Base-by-base conservation (phyloP, 2,113 vertebrate species). In the Entelurus aequoreus region DNA sequence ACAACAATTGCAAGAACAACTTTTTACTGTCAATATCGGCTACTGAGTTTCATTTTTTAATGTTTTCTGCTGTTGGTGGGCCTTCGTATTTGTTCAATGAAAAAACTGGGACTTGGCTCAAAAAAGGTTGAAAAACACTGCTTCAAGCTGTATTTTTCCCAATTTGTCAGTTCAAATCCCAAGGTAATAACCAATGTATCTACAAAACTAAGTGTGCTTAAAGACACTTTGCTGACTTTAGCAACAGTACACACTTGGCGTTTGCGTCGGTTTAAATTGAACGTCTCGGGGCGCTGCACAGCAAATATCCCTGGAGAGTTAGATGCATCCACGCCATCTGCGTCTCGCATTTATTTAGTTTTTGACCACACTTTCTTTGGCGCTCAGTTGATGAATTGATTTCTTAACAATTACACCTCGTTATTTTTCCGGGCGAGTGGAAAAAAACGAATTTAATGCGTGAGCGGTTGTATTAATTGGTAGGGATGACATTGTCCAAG, bases 361-460 rank as follows among this genome's bases (percentile, higher is more conserved):
- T 79, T 79, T 70, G 72, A 84, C 77, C 78, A 86, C 50, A 83
- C 82, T 82, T 46, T 83, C 81, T 85, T 77, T 89, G 82, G 65
- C 78, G 71, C 75, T 81, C 76, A 70, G 62, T 80, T 85, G 81
- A 88, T 86, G 88, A 86, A 88, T 87, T 89, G 87, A 91, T 91
- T 88, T 89, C 79, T 83, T 81, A 82, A 87, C 80, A 88, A 88
- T 87, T 86, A 88, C 74, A 61, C 62, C 71, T 87, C 85, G 88
- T 90, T 87, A 87, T 89, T 84, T 86, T 87, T 89, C 82, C 80
- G 76, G 61, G 78, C 56, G 72, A 72, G 48, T 46, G 49, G 76
- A 80, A 84, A 87, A 87, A 88, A 90, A 85, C 78, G 85, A 84
- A 92, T 92, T 92, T 90, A 90, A 87, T 85, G 90, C 88, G 87